phyloP scores from a whole-genome alignment of 23 tunicate genomes.

The Phallusia fumigata region DNA sequence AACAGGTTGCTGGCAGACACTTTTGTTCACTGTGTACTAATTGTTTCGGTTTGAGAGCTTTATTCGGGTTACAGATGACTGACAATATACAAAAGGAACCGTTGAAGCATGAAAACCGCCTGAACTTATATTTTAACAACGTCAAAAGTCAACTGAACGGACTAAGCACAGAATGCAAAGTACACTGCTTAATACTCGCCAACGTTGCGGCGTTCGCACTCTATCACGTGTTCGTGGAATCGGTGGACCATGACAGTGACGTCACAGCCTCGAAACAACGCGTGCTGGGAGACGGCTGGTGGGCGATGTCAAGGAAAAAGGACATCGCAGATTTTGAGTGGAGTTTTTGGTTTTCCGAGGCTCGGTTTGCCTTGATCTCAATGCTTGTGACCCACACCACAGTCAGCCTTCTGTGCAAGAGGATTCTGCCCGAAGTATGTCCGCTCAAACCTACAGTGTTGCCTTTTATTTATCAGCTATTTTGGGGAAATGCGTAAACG shows the following conservation, averaged over 20 bases:
- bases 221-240: background rate
- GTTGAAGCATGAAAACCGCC: too few relatives aligned
- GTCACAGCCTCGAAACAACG: background rate
- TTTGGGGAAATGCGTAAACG: too few relatives aligned
- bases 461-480: too few relatives aligned
- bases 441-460: too few relatives aligned
- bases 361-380: conserved; percentile 21
- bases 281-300: conserved; percentile 47
- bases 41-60: too few relatives aligned
- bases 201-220: background rate
- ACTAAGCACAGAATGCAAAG: background rate
- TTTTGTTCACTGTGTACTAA: too few relatives aligned
- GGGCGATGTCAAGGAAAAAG: conserved; percentile 21
- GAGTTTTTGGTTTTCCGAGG: conserved; percentile 66
- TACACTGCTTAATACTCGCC: background rate
- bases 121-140: background rate
- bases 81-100: too few relatives aligned
- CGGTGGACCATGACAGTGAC: conserved; percentile 7
- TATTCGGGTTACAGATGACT: too few relatives aligned
- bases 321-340: conserved; percentile 67
- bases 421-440: conserved; percentile 15
- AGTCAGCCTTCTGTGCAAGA: conserved; percentile 4
- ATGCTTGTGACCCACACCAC: conserved; percentile 28
- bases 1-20: too few relatives aligned
- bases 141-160: background rate